Evolutionary conservation across 2,797 vertebrate species (phyloP).

Genomic region (Artibeus jamaicensis): DNA sequence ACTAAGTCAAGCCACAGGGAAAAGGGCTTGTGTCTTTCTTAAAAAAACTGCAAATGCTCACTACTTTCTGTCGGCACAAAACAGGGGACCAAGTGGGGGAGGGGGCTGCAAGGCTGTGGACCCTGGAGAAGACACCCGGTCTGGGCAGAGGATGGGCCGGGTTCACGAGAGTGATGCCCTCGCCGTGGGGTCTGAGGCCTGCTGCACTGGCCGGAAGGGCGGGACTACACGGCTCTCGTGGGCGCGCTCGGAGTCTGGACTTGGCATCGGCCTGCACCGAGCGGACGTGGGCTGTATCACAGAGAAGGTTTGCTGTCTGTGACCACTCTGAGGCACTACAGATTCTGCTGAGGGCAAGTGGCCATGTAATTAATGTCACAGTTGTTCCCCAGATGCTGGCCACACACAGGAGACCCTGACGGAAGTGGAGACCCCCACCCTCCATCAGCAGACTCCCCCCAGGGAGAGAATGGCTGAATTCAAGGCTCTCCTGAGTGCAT

Average conservation of each 20-base stretch:
- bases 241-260: neutral
- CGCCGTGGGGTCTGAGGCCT: accelerated
- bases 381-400: neutral
- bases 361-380: neutral
- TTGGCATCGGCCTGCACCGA: neutral
- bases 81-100: neutral
- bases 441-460: neutral
- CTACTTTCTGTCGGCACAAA: too few relatives aligned
- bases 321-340: neutral
- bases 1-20: neutral
- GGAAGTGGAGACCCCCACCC: too few relatives aligned
- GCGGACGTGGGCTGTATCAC: neutral
- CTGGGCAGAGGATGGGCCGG: too few relatives aligned
- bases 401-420: too few relatives aligned
- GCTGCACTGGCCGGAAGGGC: neutral
- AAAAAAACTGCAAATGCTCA: neutral
- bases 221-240: accelerated
- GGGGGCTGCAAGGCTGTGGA: accelerated
- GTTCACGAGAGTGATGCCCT: accelerated
- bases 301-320: neutral
- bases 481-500: neutral
- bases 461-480: accelerated
- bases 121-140: neutral
- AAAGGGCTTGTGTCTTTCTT: too few relatives aligned
- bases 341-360: neutral